phyloP scores from a whole-genome alignment of 2,888 invertebrate species.

The Leptinotarsa juncta region DNA sequence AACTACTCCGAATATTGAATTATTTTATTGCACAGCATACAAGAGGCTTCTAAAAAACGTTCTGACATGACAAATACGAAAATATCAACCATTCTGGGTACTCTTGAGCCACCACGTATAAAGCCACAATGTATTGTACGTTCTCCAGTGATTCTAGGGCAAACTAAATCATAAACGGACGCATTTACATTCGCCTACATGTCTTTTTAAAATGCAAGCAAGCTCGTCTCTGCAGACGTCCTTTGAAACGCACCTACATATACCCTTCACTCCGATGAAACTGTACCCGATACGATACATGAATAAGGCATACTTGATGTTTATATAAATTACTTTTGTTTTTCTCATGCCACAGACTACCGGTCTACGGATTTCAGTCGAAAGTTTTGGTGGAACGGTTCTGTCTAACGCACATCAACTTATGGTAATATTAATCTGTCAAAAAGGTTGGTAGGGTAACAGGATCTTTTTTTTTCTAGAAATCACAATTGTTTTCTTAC shows the following conservation, averaged over 20 bases:
- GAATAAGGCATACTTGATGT: not conserved
- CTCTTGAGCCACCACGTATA: too few species aligned
- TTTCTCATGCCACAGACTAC: constrained; percentile 10
- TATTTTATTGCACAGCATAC: too few species aligned
- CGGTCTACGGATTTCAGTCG: constrained; percentile 4
- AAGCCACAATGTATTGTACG: not conserved
- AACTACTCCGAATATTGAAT: too few species aligned
- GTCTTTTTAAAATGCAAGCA: constrained; percentile 16
- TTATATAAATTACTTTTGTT: constrained; percentile 6
- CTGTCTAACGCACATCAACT: not conserved
- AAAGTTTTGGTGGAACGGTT: not conserved
- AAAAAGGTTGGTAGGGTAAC: too few species aligned
- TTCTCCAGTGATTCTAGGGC: constrained; percentile 8
- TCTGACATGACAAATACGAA: too few species aligned
- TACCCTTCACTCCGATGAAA: constrained; percentile 15
- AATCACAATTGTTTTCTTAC: too few species aligned
- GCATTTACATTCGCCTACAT: constrained; percentile 20
- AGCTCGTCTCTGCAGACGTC: constrained; percentile 14
- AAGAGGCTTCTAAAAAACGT: too few species aligned
- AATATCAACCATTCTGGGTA: too few species aligned
- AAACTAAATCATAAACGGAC: constrained; percentile 8
- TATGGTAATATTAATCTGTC: too few species aligned
- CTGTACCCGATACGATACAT: constrained; percentile 17
- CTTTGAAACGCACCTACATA: constrained; percentile 20
- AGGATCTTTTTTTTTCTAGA: too few species aligned